Conservation (phyloP, 35 echinoderm and acorn worm species). For the Stichopus chloronotus region DNA sequence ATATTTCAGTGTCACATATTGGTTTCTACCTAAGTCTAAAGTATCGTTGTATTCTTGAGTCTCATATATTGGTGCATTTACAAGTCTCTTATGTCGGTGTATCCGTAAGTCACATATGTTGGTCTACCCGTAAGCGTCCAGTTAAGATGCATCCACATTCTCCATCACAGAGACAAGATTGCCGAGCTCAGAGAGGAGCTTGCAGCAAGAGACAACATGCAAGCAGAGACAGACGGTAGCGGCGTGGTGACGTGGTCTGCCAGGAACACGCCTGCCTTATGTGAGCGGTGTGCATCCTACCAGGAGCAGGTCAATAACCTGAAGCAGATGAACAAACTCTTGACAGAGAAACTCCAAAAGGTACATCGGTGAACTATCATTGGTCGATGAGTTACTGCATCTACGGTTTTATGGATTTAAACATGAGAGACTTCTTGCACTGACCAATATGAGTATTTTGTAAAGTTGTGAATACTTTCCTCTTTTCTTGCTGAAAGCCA, state of each 20-base stretch:
- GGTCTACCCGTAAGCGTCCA: background rate
- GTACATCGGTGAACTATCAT: conserved; percentile 19
- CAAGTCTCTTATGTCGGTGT: too few relatives aligned
- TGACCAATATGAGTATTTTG: too few relatives aligned
- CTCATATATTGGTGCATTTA: background rate
- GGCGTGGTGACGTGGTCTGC: conserved; percentile 54
- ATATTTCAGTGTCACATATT: too few relatives aligned
- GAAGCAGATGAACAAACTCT: conserved; percentile 88
- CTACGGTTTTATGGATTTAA: background rate
- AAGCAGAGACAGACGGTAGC: background rate
- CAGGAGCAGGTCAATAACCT: conserved; percentile 83
- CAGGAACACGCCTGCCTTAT: conserved; percentile 63
- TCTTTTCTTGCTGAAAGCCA: too few relatives aligned
- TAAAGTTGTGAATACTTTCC: too few relatives aligned
- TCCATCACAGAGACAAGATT: conserved; percentile 81
- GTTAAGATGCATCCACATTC: background rate
- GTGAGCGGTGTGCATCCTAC: conserved; percentile 59
- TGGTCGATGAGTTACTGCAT: too few relatives aligned
- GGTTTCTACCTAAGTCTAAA: background rate
- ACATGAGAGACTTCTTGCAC: background rate
- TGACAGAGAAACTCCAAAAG: conserved; percentile 83
- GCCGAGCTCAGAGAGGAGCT: conserved; percentile 83
- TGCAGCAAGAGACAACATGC: conserved; percentile 52
- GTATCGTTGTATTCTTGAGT: background rate
- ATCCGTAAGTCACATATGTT: background rate